These are phyloP conservation scores for Stegastes partitus DNA, from an alignment of 2,113 vertebrate species.

Conservation along the genomic window DNA sequence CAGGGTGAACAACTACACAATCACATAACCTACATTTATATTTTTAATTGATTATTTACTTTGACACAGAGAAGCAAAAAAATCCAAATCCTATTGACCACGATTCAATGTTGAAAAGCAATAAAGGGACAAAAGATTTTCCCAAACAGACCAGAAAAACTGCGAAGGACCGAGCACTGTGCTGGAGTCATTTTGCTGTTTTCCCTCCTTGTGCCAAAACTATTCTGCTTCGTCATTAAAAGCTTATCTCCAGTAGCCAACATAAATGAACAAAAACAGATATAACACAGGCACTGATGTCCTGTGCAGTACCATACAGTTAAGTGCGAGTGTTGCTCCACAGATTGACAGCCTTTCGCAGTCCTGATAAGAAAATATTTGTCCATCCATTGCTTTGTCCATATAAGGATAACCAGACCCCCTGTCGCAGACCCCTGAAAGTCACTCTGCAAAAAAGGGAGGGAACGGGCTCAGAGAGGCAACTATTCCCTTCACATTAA, in stretches of 20 bases:
- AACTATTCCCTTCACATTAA: constrained; percentile 14
- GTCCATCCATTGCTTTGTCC: constrained; percentile 45
- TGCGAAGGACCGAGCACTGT: neutral
- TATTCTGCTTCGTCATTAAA: constrained; percentile 49
- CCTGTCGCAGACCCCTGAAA: constrained; percentile 47
- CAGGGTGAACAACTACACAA: too few species aligned
- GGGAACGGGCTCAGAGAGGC: constrained; percentile 10
- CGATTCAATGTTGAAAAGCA: too few species aligned
- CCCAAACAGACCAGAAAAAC: neutral
- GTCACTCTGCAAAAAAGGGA: constrained; percentile 22
- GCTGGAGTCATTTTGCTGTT: constrained; percentile 22
- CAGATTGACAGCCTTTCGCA: constrained; percentile 56
- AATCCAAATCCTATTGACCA: too few species aligned
- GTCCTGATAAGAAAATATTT: constrained; percentile 78
- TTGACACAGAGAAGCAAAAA: too few species aligned
- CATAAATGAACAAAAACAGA: constrained; percentile 67
- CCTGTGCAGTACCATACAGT: constrained; percentile 44
- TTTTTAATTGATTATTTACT: too few species aligned
- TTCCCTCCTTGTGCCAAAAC: constrained; percentile 30
- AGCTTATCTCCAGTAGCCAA: constrained; percentile 54
- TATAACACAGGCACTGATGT: constrained; percentile 40
- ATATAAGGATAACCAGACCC: constrained; percentile 65
- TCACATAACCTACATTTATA: too few species aligned
- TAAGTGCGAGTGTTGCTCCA: constrained; percentile 55
- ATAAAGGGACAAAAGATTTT: too few species aligned